A percentile compares a stretch with the other conserved stretches of the same genome.
phyloP scores from a whole-genome alignment of 1,140 invertebrate species.

The Phymastichus coffea region DNA sequence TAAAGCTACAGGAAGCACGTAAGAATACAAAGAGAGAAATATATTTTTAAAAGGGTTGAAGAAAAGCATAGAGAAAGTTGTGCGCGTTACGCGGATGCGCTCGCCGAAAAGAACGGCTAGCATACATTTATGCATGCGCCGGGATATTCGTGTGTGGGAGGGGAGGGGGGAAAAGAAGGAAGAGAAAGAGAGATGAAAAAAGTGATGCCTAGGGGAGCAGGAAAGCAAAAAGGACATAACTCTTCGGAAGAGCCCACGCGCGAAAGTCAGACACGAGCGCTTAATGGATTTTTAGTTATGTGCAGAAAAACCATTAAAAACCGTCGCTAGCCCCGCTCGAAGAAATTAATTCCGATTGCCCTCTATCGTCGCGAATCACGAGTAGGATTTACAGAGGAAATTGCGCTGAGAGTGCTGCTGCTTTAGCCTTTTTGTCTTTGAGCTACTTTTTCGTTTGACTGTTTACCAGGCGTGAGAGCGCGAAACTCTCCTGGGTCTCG shows the following conservation, averaged over 20 bases:
- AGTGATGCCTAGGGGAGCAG: background rate
- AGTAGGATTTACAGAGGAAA: constrained; percentile 20
- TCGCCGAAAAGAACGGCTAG: constrained; percentile 26
- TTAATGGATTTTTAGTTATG: constrained; percentile 46
- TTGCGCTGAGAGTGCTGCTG: background rate
- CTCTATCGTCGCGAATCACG: constrained; percentile 34
- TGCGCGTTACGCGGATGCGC: no score
- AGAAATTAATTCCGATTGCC: constrained; percentile 48
- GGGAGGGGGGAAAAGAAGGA: background rate
- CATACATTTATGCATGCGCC: background rate
- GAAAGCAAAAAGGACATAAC: constrained; percentile 2
- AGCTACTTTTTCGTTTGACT: background rate
- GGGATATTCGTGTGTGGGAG: background rate
- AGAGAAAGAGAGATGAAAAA: background rate
- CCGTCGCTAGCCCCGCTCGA: constrained; percentile 36
- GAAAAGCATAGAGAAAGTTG: no score
- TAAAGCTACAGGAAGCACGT: no score
- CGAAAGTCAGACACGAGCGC: constrained; percentile 3
- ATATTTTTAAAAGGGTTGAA: no score
- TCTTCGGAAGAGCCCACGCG: background rate
- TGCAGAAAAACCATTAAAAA: constrained; percentile 40
- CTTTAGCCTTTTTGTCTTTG: background rate
- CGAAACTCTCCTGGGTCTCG: no score
- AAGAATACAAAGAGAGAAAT: no score
- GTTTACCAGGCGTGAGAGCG: background rate